Evolutionary conservation across 2,113 vertebrate species (phyloP), one percentile per base, ranked within the genome.

Genomic region (Pedetes capensis): DNA sequence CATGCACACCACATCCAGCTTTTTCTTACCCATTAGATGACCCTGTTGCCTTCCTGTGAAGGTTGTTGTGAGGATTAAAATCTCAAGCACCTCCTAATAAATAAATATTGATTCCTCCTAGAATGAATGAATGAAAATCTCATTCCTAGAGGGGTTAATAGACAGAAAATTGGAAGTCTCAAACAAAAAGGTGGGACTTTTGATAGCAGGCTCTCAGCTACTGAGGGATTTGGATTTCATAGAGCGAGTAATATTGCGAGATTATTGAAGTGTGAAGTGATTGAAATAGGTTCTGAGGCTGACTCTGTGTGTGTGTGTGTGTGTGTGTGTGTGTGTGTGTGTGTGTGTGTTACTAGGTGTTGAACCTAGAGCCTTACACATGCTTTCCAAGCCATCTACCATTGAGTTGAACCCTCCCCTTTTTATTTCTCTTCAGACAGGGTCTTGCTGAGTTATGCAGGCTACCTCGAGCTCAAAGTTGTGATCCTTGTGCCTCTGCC

Each of bases 101-200:
- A 76, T 51, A 91, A 86, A 81, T 66, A 87, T 11, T 39, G 14
- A 55, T 80, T 90, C n/a, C 25, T 92, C 57, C 25, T 66, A 81
- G 79, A 81, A 47, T 78, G 34, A 72, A 20, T 59, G 37, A 93
- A 53, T 89, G 55, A 87, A 87, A 72, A 57, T 76, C 2, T 29
- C 42, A 84, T 94, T 91, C 72, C 29, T 75, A 37, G 37, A 87
- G 23, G 32, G n/a, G 78, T 76, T 63, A 34, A 76, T 53, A 68
- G 16, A 89, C 68, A 84, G 84, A 83, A 95, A 93, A 96, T n/a
- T 89, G 29, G 55, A 92, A 89, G 66, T 49, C 75, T 86, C 39
- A 82, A 53, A 68, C n/a, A 66, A 86, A 91, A 96, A 81, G 47
- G 37, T 27, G 10, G 2, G 64, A 95, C 61, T 94, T 92, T 87